Base-by-base conservation (phyloP, 2,113 vertebrate genomes). In the Narcine bancroftii region DNA sequence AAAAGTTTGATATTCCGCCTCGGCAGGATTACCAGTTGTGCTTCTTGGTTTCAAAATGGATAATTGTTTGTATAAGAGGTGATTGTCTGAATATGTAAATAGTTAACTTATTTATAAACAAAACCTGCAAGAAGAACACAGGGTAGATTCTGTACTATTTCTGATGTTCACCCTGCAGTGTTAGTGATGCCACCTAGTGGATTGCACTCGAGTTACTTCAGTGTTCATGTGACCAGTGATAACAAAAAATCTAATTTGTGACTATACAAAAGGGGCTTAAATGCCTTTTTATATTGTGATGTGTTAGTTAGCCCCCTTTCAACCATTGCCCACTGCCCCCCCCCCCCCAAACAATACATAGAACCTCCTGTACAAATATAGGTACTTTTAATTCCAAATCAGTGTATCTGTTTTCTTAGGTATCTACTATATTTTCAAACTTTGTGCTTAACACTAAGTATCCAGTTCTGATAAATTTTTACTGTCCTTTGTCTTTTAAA, bases 71-170 rank as follows among this genome's bases (percentile, higher is more conserved):
- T 97, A 96, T 96, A 95, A 95, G 96, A 96, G 96, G 95, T 97
- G 96, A 95, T 95, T 96, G 96, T 96, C 97, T 91, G 95, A 94
- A 95, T 97, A 95, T 97, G 96, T 96, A 97, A 97, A 97, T 98
- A 97, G 95, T 96, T 98, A 97, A 98, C 98, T 96, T 98, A 98
- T 97, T 97, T 98, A 96, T 96, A 94, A 96, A 95, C 93, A 94
- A 96, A 96, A 95, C 95, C 95, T 94, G 94, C 93, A 96, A 97
- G 96, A 97, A 96, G 95, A 98, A 97, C 94, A 96, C 96, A 97
- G 95, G 71, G 89, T 65, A 91, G 39, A 69, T 96, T 97, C 94
- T 95, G 93, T 96, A 94, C 95, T 95, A 94, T 94, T 96, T 94
- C 95, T 97, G 96, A 96, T 96, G 89, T 95, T 94, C 89, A 69